Percentiles rank a stretch among this genome's conserved stretches.
These are phyloP conservation scores for Smutsia temminckii DNA, from an alignment of 2,797 vertebrate species.

Conservation along the genomic window DNA sequence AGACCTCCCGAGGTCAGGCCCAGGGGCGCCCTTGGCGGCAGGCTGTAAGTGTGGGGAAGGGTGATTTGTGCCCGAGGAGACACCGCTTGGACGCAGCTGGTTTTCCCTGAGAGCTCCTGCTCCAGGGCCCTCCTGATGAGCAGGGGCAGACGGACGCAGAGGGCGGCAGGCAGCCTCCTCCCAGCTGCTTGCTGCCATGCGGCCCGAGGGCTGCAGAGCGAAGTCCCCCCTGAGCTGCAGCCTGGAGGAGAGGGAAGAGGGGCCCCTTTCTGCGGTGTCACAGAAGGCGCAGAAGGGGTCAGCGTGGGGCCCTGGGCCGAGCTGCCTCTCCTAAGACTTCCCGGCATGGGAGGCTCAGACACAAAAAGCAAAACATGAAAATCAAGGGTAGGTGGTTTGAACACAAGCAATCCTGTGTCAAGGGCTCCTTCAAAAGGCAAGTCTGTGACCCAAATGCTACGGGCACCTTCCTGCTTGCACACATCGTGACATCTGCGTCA, in stretches of 20 bases:
- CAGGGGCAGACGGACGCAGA: background rate
- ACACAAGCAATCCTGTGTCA: background rate
- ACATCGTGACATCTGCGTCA: background rate
- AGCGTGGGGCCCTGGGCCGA: constrained; percentile 29
- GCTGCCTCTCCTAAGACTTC: background rate
- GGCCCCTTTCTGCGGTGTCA: background rate
- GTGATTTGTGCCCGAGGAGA: background rate
- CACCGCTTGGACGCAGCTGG: background rate
- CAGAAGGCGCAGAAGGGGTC: background rate
- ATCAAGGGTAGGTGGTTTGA: background rate
- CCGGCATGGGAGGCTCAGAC: background rate
- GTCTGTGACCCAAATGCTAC: background rate
- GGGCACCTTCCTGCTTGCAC: constrained; percentile 46
- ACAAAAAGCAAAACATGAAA: background rate
- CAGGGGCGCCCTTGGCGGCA: background rate
- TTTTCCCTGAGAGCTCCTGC: no score
- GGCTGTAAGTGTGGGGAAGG: background rate
- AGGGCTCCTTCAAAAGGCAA: constrained; percentile 67
- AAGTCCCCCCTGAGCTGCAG: constrained; percentile 14
- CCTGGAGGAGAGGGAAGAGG: background rate
- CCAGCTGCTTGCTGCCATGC: accelerated
- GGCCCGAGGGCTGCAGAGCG: background rate
- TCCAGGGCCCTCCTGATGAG: background rate
- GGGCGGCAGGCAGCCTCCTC: accelerated
- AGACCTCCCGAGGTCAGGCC: background rate